Conservation (phyloP, 2,113 vertebrate genomes). For the Saccopteryx bilineata region DNA sequence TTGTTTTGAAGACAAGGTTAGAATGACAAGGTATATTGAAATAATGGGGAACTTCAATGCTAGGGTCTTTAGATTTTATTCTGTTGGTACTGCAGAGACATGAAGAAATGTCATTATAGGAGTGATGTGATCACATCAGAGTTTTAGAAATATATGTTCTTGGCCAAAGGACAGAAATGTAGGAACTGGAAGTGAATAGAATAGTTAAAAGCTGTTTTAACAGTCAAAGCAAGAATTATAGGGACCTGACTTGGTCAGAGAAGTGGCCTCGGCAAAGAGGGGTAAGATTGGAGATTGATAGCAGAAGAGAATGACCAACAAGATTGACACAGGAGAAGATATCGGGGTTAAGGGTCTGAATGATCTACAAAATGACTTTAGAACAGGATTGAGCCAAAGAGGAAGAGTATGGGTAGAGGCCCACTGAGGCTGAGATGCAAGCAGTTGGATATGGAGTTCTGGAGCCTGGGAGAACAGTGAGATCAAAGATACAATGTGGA, state of each 20-base stretch:
- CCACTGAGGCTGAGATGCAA: neutral
- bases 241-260: neutral
- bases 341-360: neutral
- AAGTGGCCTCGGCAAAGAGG: neutral
- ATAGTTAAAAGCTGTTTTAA: neutral
- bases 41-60: neutral
- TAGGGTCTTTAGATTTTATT: slow-evolving; percentile 12
- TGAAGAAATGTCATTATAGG: neutral
- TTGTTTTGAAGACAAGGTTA: slow-evolving; percentile 25
- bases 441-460: neutral
- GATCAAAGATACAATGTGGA: neutral
- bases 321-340: neutral
- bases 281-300: neutral
- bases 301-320: neutral
- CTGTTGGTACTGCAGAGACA: neutral
- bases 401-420: neutral
- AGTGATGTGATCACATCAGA: neutral
- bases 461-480: neutral
- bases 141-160: slow-evolving; percentile 16
- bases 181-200: neutral
- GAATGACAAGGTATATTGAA: neutral
- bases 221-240: neutral
- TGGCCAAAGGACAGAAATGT: neutral
- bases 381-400: neutral
- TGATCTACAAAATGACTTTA: neutral